Conservation (phyloP, 2,113 vertebrate species). For the Cinclus mexicanus region DNA sequence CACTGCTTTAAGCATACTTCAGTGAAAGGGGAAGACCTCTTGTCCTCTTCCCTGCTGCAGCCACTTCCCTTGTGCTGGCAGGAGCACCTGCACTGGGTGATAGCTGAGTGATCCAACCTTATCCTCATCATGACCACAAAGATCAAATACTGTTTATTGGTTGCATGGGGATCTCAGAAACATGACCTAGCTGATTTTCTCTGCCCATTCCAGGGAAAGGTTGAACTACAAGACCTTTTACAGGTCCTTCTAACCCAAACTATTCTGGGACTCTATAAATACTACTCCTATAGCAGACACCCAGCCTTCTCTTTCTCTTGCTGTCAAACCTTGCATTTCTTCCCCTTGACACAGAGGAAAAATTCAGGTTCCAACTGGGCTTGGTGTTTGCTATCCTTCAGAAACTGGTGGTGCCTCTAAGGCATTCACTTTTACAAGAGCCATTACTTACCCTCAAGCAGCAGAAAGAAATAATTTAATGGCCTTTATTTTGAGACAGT, state of each 20-base stretch:
- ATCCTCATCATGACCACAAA: not conserved
- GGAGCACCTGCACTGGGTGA: rapidly evolving
- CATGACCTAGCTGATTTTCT: not conserved
- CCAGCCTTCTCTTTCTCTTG: not conserved
- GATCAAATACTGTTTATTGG: not conserved
- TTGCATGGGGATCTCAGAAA: not conserved
- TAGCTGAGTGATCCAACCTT: not conserved
- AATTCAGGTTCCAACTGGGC: not conserved
- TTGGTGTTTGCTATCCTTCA: not conserved
- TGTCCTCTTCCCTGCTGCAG: not conserved
- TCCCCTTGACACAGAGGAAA: not conserved
- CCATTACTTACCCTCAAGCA: not conserved
- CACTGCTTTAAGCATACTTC: not conserved
- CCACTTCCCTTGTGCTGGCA: not conserved
- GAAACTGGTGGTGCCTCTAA: not conserved
- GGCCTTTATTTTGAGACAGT: not conserved
- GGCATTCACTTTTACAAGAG: not conserved
- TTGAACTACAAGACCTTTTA: not conserved
- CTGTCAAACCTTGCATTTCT: not conserved
- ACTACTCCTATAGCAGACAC: not conserved
- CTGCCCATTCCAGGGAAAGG: not conserved
- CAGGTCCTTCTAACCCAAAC: not conserved
- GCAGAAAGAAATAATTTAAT: not conserved
- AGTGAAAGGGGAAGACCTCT: not conserved
- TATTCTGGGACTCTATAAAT: not conserved